Percentiles rank a stretch among this genome's conserved stretches.
These are phyloP conservation scores for Drosophila lacicola DNA, from an alignment of 2,888 invertebrate species.

Conservation along the genomic window DNA sequence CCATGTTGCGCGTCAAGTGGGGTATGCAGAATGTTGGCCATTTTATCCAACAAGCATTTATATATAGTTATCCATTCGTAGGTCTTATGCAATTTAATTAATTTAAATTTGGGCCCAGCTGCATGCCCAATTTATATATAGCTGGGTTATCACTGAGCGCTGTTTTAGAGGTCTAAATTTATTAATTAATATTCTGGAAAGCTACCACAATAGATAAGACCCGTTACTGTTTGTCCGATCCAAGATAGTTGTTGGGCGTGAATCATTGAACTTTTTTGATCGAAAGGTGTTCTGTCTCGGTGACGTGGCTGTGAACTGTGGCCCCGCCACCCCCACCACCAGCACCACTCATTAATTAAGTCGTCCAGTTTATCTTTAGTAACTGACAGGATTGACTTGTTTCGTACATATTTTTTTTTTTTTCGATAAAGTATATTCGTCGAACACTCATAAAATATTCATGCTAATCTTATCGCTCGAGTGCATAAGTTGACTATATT, in stretches of 20 bases:
- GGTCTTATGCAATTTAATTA: slow-evolving; percentile 46
- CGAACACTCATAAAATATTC: slow-evolving; percentile 48
- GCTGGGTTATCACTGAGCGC: slow-evolving; percentile 8
- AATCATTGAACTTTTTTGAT: slow-evolving; percentile 28
- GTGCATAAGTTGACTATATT: slow-evolving; percentile 47
- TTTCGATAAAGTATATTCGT: slow-evolving; percentile 11
- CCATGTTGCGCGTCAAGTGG: slow-evolving; percentile 50
- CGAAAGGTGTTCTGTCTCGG: slow-evolving; percentile 2
- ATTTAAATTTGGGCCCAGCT: slow-evolving; percentile 36
- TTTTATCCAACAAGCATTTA: slow-evolving; percentile 1
- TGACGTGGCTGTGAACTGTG: slow-evolving; percentile 24
- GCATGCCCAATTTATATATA: slow-evolving; percentile 12
- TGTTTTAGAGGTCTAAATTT: slow-evolving; percentile 3
- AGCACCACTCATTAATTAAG: slow-evolving; percentile 30
- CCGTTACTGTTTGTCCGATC: slow-evolving; percentile 15
- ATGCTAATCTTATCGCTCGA: slow-evolving; percentile 58
- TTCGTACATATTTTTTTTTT: background rate
- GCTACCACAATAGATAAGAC: slow-evolving; percentile 35
- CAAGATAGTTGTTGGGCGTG: slow-evolving; percentile 23
- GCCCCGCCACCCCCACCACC: background rate
- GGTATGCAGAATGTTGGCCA: slow-evolving; percentile 17
- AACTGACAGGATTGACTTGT: slow-evolving; percentile 26
- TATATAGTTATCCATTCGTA: slow-evolving; percentile 40
- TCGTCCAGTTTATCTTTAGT: slow-evolving; percentile 18
- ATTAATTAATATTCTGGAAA: slow-evolving; percentile 53